Conservation (phyloP, 1,140 invertebrate species). For the Trichogramma pretiosum region DNA sequence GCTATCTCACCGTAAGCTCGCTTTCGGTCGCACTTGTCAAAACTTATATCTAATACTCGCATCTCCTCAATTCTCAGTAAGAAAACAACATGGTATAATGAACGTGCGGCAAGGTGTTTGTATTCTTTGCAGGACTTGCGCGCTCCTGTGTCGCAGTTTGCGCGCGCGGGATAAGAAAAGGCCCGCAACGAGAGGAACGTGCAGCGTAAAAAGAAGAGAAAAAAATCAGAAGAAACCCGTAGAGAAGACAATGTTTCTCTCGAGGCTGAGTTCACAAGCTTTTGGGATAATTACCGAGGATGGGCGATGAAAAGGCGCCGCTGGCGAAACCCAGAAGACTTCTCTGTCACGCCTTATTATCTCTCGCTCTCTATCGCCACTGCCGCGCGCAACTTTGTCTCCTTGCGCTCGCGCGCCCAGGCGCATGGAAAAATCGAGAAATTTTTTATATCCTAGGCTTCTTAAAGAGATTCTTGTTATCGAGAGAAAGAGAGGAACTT, state of each 20-base stretch:
- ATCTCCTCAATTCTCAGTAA: conserved; percentile 16
- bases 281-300: conserved; percentile 38
- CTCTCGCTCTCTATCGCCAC: conserved; percentile 32
- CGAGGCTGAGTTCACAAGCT: conserved; percentile 22
- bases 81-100: conserved; percentile 22
- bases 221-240: too few species aligned
- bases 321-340: conserved; percentile 25
- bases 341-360: conserved; percentile 36
- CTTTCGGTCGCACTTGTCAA: conserved; percentile 26
- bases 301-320: conserved; percentile 37
- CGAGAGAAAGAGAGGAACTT: too few species aligned
- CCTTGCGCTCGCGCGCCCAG: too few species aligned
- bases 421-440: conserved; percentile 24
- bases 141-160: too few species aligned
- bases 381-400: too few species aligned
- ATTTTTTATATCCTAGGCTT: too few species aligned
- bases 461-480: too few species aligned
- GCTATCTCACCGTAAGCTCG: background rate
- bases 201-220: conserved; percentile 17
- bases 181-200: conserved; percentile 5
- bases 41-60: conserved; percentile 28
- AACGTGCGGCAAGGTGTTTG: conserved; percentile 1
- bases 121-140: too few species aligned
- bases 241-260: conserved; percentile 30
- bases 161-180: conserved; percentile 16